phyloP scores from a whole-genome alignment of 2,113 vertebrate genomes.

The Dicerorhinus sumatrensis region DNA sequence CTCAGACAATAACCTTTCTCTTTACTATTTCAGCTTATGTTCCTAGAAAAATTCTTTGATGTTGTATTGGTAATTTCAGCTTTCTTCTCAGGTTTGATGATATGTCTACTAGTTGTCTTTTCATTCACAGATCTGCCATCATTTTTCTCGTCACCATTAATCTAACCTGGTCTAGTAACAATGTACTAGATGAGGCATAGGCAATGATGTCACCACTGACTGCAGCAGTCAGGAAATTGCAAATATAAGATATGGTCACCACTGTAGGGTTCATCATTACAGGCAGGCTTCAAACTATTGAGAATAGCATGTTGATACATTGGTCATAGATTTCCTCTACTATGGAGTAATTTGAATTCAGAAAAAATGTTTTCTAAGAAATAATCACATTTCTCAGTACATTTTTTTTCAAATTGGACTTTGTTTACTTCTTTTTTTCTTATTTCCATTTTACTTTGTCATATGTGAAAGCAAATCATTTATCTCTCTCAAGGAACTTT shows the following conservation, averaged over 20 bases:
- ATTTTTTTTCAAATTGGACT: not conserved
- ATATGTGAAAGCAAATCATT: not conserved
- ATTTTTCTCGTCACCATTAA: conserved; percentile 2
- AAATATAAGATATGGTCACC: not conserved
- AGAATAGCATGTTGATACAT: not conserved
- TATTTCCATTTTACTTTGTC: conserved; percentile 30
- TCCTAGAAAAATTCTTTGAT: conserved; percentile 33
- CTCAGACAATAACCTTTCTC: not conserved
- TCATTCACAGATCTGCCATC: not conserved
- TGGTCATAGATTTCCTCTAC: not conserved
- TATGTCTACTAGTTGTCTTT: not conserved
- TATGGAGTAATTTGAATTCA: not conserved
- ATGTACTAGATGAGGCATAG: not conserved
- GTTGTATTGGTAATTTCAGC: not conserved
- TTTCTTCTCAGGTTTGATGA: not conserved
- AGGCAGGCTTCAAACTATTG: not conserved
- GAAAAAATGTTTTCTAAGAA: not conserved
- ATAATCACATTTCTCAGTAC: not conserved
- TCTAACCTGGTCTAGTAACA: not conserved
- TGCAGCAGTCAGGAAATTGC: not conserved
- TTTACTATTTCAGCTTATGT: not conserved
- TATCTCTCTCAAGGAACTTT: not conserved
- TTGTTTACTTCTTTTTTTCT: not conserved
- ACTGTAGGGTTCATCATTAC: rapidly evolving
- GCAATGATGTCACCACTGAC: not conserved